Evolutionary conservation across 2,888 invertebrate genomes (phyloP).

Genomic region (Thecophora atra): DNA sequence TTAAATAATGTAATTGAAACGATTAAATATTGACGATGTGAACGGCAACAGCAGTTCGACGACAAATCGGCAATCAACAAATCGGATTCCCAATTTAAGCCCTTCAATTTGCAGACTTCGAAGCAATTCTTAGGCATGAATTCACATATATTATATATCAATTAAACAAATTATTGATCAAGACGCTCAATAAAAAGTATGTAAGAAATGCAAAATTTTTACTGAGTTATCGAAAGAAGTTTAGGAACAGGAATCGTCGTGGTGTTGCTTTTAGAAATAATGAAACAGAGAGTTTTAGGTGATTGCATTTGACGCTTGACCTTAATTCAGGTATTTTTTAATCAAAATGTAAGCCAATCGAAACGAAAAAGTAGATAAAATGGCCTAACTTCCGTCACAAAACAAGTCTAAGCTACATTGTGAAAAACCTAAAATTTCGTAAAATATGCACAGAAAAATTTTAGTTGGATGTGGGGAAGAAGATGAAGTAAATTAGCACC

Average conservation of each 20-base stretch:
- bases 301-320: too few species aligned
- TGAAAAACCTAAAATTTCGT: background rate
- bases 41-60: constrained; percentile 48
- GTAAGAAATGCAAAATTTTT: background rate
- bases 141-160: too few species aligned
- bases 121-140: too few species aligned
- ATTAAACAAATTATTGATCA: too few species aligned
- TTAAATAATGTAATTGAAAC: too few species aligned
- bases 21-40: constrained; percentile 52
- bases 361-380: background rate
- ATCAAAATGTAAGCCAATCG: background rate
- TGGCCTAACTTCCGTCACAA: constrained; percentile 52
- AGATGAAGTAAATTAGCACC: too few species aligned
- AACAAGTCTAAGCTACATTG: constrained; percentile 52
- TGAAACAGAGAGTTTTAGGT: background rate
- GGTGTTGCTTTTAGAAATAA: background rate
- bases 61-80: background rate
- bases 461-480: background rate
- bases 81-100: background rate
- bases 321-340: too few species aligned
- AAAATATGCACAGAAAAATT: background rate
- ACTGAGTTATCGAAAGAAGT: background rate
- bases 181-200: background rate
- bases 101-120: too few species aligned
- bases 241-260: too few species aligned